A percentile compares a stretch with the other conserved stretches of the same genome.
Conservation (phyloP, 2,797 vertebrate species). For the Galaxias olidus region DNA sequence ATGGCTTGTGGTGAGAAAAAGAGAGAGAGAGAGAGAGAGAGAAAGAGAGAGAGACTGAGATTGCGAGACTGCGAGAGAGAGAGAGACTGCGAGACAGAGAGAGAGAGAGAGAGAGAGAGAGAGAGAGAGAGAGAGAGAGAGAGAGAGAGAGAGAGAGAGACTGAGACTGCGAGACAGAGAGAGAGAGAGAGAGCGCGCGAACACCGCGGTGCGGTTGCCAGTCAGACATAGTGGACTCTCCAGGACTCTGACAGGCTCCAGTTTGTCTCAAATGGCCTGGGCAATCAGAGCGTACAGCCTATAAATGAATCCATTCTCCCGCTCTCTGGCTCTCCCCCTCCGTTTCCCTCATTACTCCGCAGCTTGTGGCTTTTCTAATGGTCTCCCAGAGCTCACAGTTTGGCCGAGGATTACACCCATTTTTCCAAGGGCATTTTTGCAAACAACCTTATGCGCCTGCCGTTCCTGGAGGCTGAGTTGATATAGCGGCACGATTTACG, state of each 20-base stretch:
- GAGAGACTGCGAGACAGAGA: not conserved
- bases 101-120: not conserved
- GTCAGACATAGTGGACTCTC: too few relatives aligned
- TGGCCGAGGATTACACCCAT: conserved; percentile 72
- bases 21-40: not conserved
- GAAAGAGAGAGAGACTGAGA: not conserved
- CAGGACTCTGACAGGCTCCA: conserved; percentile 47
- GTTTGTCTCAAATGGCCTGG: conserved; percentile 71
- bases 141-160: not conserved
- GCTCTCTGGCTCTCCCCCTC: conserved; percentile 68
- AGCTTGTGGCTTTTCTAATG: conserved; percentile 75
- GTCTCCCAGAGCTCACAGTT: conserved; percentile 59
- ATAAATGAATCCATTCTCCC: conserved; percentile 74
- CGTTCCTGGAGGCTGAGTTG: conserved; percentile 32
- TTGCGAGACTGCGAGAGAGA: not conserved
- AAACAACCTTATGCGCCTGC: conserved; percentile 70
- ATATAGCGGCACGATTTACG: conserved; percentile 65
- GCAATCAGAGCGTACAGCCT: conserved; percentile 67
- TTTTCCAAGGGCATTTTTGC: conserved; percentile 75
- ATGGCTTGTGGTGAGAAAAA: not conserved
- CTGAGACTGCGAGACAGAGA: too few relatives aligned
- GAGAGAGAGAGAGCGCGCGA: conserved; percentile 6
- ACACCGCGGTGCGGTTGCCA: not conserved
- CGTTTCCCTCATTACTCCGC: conserved; percentile 76
- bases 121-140: not conserved